A percentile compares a stretch with the other conserved stretches of the same genome.
phyloP scores from a whole-genome alignment of 2,797 vertebrate genomes.

The Podarcis siculus region DNA sequence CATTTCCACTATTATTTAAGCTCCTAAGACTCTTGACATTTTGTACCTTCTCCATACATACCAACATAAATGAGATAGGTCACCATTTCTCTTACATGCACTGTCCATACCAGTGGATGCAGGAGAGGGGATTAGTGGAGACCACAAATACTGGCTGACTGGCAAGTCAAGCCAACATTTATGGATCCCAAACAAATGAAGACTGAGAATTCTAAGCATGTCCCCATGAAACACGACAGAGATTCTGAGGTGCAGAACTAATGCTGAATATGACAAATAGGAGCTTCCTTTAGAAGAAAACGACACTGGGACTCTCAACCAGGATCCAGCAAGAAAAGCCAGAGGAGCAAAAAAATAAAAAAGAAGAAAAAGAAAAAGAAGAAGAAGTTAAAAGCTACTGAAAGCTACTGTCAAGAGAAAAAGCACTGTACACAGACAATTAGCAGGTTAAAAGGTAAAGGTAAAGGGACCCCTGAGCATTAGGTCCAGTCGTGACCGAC shows the following conservation, averaged over 20 bases:
- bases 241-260: not conserved
- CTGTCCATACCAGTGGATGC: not conserved
- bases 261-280: not conserved
- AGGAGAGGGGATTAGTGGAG: not conserved
- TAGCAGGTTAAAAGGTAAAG: too few relatives aligned
- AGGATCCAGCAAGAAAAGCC: not conserved
- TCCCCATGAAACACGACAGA: not conserved
- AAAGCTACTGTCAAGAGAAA: not conserved
- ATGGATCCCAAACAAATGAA: not conserved
- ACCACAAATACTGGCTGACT: not conserved
- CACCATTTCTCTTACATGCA: not conserved
- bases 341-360: too few relatives aligned
- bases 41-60: not conserved
- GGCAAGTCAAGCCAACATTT: not conserved
- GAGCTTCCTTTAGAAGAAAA: not conserved
- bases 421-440: not conserved
- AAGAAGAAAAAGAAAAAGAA: too few relatives aligned
- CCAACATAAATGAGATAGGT: not conserved
- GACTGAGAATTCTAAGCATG: not conserved
- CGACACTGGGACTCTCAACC: too few relatives aligned
- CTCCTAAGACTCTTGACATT: not conserved
- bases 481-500: too few relatives aligned
- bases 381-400: not conserved
- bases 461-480: too few relatives aligned
- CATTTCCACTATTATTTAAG: too few relatives aligned